Evolutionary conservation across 2,113 vertebrate genomes (phyloP).

Genomic region (Gadus macrocephalus): DNA sequence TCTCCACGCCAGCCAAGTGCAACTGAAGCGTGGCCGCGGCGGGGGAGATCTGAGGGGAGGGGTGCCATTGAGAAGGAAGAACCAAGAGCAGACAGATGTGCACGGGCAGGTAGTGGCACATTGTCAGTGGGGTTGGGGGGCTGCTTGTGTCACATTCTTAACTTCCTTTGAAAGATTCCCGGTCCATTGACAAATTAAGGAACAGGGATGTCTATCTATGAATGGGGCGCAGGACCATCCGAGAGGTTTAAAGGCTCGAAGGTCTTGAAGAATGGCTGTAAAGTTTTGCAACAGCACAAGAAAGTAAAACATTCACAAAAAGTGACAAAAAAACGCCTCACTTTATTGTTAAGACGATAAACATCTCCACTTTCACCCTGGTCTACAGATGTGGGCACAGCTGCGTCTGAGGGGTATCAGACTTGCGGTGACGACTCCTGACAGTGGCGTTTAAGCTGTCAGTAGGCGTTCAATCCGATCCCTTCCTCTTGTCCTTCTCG

Average conservation of each 20-base stretch:
- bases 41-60: conserved; percentile 68
- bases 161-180: background rate
- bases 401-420: conserved; percentile 39
- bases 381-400: conserved; percentile 19
- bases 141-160: conserved; percentile 48
- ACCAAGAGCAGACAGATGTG: conserved; percentile 74
- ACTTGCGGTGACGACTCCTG: conserved; percentile 48
- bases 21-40: conserved; percentile 68
- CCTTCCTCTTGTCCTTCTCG: conserved; percentile 23
- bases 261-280: too few relatives aligned
- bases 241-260: too few relatives aligned
- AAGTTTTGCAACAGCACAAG: too few relatives aligned
- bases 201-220: too few relatives aligned
- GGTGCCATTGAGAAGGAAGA: conserved; percentile 72
- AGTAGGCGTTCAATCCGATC: background rate
- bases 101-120: conserved; percentile 74
- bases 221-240: too few relatives aligned
- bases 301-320: too few relatives aligned
- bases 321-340: too few relatives aligned
- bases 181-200: too few relatives aligned
- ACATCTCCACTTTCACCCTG: too few relatives aligned
- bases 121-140: conserved; percentile 44
- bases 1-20: conserved; percentile 64
- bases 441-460: conserved; percentile 24
- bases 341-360: too few relatives aligned